Conservation (phyloP, 2,797 vertebrate species). For the Danio albolineatus region DNA sequence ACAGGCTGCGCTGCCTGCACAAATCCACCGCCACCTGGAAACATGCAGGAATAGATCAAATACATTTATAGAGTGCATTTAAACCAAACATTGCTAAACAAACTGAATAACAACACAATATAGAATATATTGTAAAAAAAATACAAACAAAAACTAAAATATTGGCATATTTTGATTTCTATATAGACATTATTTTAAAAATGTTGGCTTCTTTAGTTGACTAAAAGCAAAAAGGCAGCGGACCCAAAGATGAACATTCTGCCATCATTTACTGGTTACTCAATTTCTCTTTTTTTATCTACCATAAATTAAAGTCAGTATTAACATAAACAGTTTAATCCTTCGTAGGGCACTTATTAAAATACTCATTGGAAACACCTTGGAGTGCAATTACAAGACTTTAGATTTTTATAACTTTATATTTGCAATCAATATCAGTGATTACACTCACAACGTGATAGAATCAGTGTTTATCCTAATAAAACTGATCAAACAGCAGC, state of each 20-base stretch:
- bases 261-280: not conserved
- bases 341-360: too few relatives aligned
- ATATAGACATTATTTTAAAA: not conserved
- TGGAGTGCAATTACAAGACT: too few relatives aligned
- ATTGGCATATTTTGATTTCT: not conserved
- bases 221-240: not conserved
- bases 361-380: too few relatives aligned
- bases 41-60: not conserved
- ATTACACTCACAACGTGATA: too few relatives aligned
- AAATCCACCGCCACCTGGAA: constrained; percentile 82
- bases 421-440: too few relatives aligned
- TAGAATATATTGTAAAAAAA: not conserved
- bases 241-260: not conserved
- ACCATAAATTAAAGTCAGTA: not conserved
- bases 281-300: not conserved
- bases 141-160: not conserved
- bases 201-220: not conserved
- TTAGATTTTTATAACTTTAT: too few relatives aligned
- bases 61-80: not conserved
- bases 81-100: too few relatives aligned
- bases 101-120: not conserved
- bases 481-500: too few relatives aligned
- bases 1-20: constrained; percentile 79
- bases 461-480: too few relatives aligned
- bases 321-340: too few relatives aligned